Evolutionary conservation across 2,888 invertebrate genomes (phyloP).

Genomic region (Laspeyria flexula): DNA sequence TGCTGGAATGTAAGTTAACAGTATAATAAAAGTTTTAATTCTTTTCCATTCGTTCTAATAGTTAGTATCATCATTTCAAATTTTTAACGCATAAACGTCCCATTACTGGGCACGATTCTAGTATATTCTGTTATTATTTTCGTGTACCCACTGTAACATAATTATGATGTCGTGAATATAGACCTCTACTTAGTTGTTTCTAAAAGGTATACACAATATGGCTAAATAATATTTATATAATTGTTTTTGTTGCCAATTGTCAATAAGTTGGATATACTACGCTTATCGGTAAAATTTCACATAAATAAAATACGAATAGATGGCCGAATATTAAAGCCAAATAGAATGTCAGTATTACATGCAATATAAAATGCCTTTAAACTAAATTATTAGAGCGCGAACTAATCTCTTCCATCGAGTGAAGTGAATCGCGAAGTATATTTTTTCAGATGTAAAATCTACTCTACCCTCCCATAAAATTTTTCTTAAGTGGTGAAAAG

Average conservation of each 20-base stretch:
- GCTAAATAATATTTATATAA: too few species aligned
- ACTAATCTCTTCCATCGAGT: constrained; percentile 10
- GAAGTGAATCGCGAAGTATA: constrained; percentile 16
- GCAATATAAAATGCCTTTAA: constrained; percentile 8
- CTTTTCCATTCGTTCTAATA: too few species aligned
- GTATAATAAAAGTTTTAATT: neutral
- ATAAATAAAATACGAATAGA: neutral
- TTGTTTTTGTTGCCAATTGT: too few species aligned
- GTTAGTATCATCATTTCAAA: too few species aligned
- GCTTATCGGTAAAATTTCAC: neutral
- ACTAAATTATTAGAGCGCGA: constrained; percentile 20
- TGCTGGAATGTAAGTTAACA: constrained; percentile 58
- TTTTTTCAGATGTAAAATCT: constrained; percentile 31
- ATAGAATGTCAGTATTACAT: neutral
- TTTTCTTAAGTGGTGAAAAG: constrained; percentile 12
- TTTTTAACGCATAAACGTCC: too few species aligned
- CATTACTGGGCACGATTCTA: too few species aligned
- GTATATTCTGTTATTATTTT: too few species aligned
- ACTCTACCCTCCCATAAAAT: constrained; percentile 23
- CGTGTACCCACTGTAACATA: too few species aligned
- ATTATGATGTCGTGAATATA: too few species aligned
- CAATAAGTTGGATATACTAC: neutral
- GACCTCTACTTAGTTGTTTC: too few species aligned
- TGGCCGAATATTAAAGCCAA: neutral
- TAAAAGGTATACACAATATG: too few species aligned